Percentiles rank a stretch among this genome's conserved stretches.
phyloP scores from a whole-genome alignment of 2,888 invertebrate genomes.

The Dryomyza anilis region DNA sequence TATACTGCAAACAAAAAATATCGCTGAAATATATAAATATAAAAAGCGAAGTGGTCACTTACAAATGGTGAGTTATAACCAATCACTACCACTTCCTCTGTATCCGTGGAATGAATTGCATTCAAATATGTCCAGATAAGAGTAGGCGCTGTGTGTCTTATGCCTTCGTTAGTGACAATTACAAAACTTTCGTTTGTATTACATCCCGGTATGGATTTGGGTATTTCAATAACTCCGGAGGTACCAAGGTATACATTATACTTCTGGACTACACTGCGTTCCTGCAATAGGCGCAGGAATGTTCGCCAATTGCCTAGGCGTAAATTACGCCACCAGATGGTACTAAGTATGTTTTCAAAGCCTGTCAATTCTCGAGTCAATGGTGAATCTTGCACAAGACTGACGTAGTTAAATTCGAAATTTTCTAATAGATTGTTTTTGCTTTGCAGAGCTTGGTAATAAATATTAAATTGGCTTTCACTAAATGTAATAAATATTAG shows the following conservation, averaged over 20 bases:
- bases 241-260: background rate
- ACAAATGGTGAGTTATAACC: slow-evolving; percentile 17
- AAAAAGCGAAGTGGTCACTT: background rate
- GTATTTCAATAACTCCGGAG: background rate
- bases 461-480: background rate
- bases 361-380: background rate
- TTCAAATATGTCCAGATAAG: slow-evolving; percentile 12
- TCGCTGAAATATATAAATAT: background rate
- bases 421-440: background rate
- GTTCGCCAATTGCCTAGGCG: slow-evolving; percentile 10
- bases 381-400: background rate
- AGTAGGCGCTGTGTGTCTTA: background rate
- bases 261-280: background rate
- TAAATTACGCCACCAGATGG: slow-evolving; percentile 17
- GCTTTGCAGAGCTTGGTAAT: background rate
- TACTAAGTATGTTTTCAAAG: background rate
- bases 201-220: background rate
- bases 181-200: background rate
- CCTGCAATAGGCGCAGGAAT: slow-evolving; percentile 2
- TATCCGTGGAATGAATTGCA: background rate
- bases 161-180: background rate
- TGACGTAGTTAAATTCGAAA: background rate
- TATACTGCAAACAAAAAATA: background rate
- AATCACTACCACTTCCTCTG: slow-evolving; percentile 11
- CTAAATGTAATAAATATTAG: too few species aligned